Evolutionary conservation across 2,888 invertebrate species (phyloP), one percentile per base, ranked within the genome.

Genomic region (Diarsia rubi): DNA sequence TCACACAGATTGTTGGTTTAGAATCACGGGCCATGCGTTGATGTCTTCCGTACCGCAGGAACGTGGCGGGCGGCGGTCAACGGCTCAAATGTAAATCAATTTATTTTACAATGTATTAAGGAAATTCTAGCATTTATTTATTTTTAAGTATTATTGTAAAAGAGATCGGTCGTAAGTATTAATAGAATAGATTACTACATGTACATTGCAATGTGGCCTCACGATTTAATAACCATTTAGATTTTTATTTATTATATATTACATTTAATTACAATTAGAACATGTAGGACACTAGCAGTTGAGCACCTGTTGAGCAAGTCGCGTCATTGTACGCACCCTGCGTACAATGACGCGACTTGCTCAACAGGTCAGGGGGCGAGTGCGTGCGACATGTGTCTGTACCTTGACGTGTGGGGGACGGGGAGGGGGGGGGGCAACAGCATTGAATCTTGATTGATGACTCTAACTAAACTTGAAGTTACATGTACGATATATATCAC

Each of bases 311-410:
- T n/a, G n/a, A n/a, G n/a, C n/a, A n/a, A n/a, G n/a, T n/a, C n/a
- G n/a, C n/a, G n/a, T n/a, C n/a, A n/a, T n/a, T n/a, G n/a, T n/a
- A n/a, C n/a, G n/a, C n/a, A n/a, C n/a, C n/a, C n/a, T n/a, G 47
- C 11, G 16, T 27, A 42, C 44, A 14, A 37, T 37, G 14, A 60
- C 31, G 47, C 27, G 11, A 24, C 42, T 47, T 47, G 11, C n/a
- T 45, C 54, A 69, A 78, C 60, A 47, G 76, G 42, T 54, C 79
- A 76, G 24, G 31, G 78, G 62, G 79, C 62, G 37, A 11, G 9
- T 21, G 16, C 70, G 71, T 78, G 76, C 52, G 37, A 37, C 19
- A 27, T 19, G 27, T 21, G 37, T 27, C 2, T 11, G 67, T 24
- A n/a, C 11, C 5, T 62, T 3, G 24, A 42, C 47, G 4, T n/a